Conservation (phyloP, 2,113 vertebrate species). For the Nicator chloris region DNA sequence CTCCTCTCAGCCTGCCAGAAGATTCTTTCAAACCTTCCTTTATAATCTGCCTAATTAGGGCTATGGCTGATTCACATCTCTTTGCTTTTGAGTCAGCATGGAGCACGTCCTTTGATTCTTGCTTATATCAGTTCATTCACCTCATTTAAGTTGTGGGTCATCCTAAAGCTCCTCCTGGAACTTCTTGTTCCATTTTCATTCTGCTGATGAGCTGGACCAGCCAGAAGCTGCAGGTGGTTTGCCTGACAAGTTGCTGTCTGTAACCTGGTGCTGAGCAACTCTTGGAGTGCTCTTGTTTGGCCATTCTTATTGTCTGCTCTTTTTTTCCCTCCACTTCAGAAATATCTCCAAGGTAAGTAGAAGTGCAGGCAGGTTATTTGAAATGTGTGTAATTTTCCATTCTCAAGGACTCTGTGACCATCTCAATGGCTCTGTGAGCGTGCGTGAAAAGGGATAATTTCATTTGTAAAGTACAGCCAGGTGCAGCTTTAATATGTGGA, state of each 20-base stretch:
- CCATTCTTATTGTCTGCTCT: not conserved
- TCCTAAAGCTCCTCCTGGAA: not conserved
- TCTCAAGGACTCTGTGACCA: not conserved
- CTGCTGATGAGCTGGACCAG: not conserved
- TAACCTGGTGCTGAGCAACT: not conserved
- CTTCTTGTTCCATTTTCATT: not conserved
- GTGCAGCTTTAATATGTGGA: not conserved
- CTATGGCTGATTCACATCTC: not conserved
- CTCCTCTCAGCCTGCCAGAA: not conserved
- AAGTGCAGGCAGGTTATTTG: not conserved
- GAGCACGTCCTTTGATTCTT: not conserved
- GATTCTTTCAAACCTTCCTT: not conserved
- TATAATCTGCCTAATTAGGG: not conserved
- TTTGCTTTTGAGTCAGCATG: not conserved
- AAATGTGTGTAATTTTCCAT: not conserved
- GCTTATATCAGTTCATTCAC: not conserved
- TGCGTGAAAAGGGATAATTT: not conserved
- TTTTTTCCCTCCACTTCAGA: not conserved
- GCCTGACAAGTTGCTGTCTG: not conserved
- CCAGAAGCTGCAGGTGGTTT: not conserved
- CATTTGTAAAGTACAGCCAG: not conserved
- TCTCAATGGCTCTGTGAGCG: not conserved
- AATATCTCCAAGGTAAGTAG: not conserved
- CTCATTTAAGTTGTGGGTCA: not conserved
- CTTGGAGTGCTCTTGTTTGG: not conserved